phyloP scores from a whole-genome alignment of 1,140 invertebrate genomes.

The Pogonognathellus flavescens region DNA sequence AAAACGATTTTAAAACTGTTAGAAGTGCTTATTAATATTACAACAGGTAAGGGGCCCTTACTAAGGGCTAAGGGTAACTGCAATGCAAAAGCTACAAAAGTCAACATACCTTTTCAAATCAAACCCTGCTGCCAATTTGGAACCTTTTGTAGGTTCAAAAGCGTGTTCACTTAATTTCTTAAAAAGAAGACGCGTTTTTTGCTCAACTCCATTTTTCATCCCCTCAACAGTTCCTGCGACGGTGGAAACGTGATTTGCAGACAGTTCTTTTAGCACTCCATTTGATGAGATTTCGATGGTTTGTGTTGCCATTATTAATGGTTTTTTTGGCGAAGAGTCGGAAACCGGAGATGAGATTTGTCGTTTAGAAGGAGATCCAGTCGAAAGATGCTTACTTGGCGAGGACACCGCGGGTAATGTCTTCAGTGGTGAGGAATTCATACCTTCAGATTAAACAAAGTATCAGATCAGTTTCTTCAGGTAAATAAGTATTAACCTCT shows the following conservation, averaged over 20 bases:
- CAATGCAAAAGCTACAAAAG: too few species aligned
- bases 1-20: too few species aligned
- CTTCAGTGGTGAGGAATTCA: background rate
- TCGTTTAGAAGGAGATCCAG: background rate
- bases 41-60: too few species aligned
- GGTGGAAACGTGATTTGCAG: background rate
- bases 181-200: background rate
- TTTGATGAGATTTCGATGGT: background rate
- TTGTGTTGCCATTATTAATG: background rate
- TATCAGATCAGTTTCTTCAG: too few species aligned
- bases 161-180: slow-evolving; percentile 83
- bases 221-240: background rate
- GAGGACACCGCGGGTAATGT: background rate
- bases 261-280: background rate
- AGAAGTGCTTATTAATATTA: too few species aligned
- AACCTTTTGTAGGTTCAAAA: slow-evolving; percentile 84
- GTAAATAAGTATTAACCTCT: too few species aligned
- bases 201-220: too few species aligned
- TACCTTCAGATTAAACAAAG: too few species aligned
- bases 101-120: slow-evolving; percentile 90
- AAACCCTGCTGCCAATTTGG: slow-evolving; percentile 87
- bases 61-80: too few species aligned
- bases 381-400: background rate
- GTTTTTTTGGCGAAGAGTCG: background rate
- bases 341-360: background rate